Percentiles rank a stretch among this genome's conserved stretches.
phyloP scores from a whole-genome alignment of 2,113 vertebrate genomes.

The Protobothrops flavoviridis region DNA sequence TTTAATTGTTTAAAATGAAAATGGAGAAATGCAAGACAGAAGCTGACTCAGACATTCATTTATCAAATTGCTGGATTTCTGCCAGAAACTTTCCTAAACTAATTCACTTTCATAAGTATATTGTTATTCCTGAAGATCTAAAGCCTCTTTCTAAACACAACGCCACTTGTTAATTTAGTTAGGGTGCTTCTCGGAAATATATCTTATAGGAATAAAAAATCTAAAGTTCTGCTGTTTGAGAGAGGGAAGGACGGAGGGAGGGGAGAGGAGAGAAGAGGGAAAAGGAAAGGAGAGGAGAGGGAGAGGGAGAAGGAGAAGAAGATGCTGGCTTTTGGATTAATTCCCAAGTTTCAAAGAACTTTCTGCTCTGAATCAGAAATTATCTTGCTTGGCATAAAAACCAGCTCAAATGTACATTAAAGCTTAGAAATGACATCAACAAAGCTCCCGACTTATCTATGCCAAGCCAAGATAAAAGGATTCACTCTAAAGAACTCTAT shows the following conservation, averaged over 20 bases:
- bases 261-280: not conserved
- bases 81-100: not conserved
- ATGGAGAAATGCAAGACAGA: not conserved
- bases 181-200: constrained; percentile 24
- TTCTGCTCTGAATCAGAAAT: constrained; percentile 64
- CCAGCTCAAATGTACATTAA: constrained; percentile 75
- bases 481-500: constrained; percentile 78
- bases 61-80: not conserved
- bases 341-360: constrained; percentile 69
- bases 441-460: constrained; percentile 30
- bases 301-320: not conserved
- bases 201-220: not conserved
- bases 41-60: not conserved
- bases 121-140: not conserved
- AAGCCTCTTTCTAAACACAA: not conserved
- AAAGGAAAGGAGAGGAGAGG: too few relatives aligned
- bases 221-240: not conserved
- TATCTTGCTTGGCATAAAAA: constrained; percentile 75
- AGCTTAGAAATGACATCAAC: constrained; percentile 79
- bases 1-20: not conserved
- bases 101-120: not conserved
- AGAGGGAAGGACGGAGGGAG: not conserved
- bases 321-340: constrained; percentile 53
- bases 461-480: constrained; percentile 77
- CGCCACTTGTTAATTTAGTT: constrained; percentile 19